Conservation (phyloP, 2,797 vertebrate species). For the Florisuga fusca region DNA sequence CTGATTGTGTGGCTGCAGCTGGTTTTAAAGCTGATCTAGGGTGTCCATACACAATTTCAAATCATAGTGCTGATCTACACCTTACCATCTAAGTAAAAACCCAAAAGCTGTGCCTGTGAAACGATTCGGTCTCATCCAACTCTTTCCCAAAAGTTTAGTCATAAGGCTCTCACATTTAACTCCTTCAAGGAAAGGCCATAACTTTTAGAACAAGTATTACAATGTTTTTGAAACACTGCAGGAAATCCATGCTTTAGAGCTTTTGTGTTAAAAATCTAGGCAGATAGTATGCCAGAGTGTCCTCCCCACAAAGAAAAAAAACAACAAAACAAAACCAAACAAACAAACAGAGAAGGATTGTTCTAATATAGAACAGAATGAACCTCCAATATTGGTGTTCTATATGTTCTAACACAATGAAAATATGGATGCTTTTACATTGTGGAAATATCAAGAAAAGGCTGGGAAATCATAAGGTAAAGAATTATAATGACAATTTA, state of each 20-base stretch:
- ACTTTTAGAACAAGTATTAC: background rate
- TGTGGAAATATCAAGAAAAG: background rate
- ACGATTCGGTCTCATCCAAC: background rate
- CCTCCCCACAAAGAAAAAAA: too few species aligned
- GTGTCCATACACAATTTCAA: background rate
- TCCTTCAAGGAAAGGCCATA: background rate
- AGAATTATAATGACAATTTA: background rate
- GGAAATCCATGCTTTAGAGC: background rate
- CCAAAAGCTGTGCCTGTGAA: background rate
- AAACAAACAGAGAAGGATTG: background rate
- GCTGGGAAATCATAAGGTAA: background rate
- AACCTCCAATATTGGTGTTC: background rate
- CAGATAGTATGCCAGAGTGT: background rate
- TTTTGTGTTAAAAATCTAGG: background rate
- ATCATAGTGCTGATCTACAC: background rate
- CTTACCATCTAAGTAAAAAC: background rate
- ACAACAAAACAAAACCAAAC: too few species aligned
- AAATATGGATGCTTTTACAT: background rate
- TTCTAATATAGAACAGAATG: background rate
- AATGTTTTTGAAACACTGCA: background rate
- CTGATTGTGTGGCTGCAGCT: background rate
- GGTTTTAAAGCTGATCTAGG: background rate
- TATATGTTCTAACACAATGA: background rate
- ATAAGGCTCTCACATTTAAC: background rate
- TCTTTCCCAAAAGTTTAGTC: background rate